These are phyloP conservation scores for Dione vanillae DNA, from an alignment of 2,888 invertebrate species.

Conservation along the genomic window DNA sequence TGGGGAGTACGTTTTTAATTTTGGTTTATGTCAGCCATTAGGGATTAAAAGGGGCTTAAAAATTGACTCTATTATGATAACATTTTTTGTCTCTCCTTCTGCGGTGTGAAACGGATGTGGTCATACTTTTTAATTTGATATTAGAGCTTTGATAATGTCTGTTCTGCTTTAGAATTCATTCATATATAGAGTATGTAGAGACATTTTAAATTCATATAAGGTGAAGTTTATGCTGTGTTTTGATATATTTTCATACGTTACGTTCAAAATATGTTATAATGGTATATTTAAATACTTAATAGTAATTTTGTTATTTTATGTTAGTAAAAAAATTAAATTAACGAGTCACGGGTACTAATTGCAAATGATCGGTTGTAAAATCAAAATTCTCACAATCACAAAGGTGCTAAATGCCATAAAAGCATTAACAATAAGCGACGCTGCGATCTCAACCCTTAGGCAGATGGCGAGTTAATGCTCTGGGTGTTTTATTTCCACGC, in stretches of 20 bases:
- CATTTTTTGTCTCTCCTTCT: slow-evolving; percentile 33
- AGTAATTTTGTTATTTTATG: neutral
- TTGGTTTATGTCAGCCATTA: slow-evolving; percentile 50
- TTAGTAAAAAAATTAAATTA: neutral
- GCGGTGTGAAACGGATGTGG: slow-evolving; percentile 43
- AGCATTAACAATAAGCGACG: slow-evolving; percentile 12
- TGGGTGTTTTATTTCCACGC: slow-evolving; percentile 67
- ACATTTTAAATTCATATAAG: neutral
- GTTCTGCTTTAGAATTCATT: slow-evolving; percentile 19
- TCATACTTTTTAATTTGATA: slow-evolving; percentile 37
- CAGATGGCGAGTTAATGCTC: slow-evolving; percentile 57
- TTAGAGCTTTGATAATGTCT: slow-evolving; percentile 24
- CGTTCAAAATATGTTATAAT: neutral
- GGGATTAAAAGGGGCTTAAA: slow-evolving; percentile 48
- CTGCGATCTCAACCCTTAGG: slow-evolving; percentile 20
- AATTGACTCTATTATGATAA: slow-evolving; percentile 36
- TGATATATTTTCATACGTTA: neutral
- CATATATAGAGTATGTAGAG: slow-evolving; percentile 13
- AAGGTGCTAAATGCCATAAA: slow-evolving; percentile 22
- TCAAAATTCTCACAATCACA: slow-evolving; percentile 17
- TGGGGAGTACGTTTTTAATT: slow-evolving; percentile 56
- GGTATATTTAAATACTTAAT: neutral
- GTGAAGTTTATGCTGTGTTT: neutral
- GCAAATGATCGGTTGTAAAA: slow-evolving; percentile 3
- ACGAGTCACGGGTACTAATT: neutral